phyloP scores from a whole-genome alignment of 2,888 invertebrate species.

The Cataglyphis rosenhaueri region DNA sequence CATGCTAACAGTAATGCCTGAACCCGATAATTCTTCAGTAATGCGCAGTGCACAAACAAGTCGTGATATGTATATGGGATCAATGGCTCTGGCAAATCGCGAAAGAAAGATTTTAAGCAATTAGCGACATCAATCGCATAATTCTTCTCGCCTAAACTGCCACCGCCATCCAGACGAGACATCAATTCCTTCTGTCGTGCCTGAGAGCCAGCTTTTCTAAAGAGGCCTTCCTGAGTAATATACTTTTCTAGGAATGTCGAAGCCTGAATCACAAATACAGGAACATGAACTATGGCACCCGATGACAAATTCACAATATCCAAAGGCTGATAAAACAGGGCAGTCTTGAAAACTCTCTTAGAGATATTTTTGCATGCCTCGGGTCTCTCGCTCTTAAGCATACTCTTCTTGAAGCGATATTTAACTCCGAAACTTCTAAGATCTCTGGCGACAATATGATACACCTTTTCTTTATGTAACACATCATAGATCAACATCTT shows the following conservation, averaged over 20 bases:
- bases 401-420: slow-evolving; percentile 89
- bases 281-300: slow-evolving; percentile 90
- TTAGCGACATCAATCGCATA: slow-evolving; percentile 95
- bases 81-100: slow-evolving; percentile 94
- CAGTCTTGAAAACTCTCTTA: slow-evolving; percentile 87
- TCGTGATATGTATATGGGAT: slow-evolving; percentile 92
- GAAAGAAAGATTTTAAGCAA: slow-evolving; percentile 93
- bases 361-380: slow-evolving; percentile 76
- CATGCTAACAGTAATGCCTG: slow-evolving; percentile 90
- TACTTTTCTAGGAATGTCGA: slow-evolving; percentile 90
- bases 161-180: slow-evolving; percentile 91
- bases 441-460: slow-evolving; percentile 88
- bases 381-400: slow-evolving; percentile 83
- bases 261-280: slow-evolving; percentile 90
- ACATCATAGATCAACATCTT: slow-evolving; percentile 88
- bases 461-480: slow-evolving; percentile 87
- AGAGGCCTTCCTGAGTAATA: slow-evolving; percentile 93
- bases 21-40: slow-evolving; percentile 87
- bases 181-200: slow-evolving; percentile 93
- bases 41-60: slow-evolving; percentile 89
- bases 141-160: slow-evolving; percentile 89
- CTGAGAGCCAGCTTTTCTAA: slow-evolving; percentile 95
- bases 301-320: slow-evolving; percentile 88
- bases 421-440: slow-evolving; percentile 90
- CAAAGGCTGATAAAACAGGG: slow-evolving; percentile 86